Conservation (phyloP, 2,113 vertebrate genomes). For the Noctilio leporinus region DNA sequence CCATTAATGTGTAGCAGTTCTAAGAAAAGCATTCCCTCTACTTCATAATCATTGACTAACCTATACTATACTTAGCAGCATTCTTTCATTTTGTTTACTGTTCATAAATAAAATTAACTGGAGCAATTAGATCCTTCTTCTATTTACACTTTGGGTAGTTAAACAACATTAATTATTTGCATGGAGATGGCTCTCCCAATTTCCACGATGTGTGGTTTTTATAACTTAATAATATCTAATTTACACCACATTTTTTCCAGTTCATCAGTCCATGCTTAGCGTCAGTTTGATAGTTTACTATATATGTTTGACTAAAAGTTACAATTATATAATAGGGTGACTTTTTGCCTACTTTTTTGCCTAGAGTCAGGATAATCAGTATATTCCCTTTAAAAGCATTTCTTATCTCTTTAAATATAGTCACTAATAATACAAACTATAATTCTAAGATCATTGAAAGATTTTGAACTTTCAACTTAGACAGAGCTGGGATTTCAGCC, state of each 20-base stretch:
- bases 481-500: not conserved
- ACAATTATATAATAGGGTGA: not conserved
- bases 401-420: not conserved
- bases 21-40: not conserved
- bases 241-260: not conserved
- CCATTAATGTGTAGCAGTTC: not conserved
- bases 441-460: not conserved
- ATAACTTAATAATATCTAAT: constrained; percentile 18
- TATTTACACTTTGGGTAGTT: not conserved
- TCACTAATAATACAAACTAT: not conserved
- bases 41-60: not conserved
- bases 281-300: not conserved
- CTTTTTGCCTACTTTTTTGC: not conserved
- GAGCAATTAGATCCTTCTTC: constrained; percentile 30
- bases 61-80: not conserved
- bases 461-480: not conserved
- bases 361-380: not conserved
- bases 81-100: constrained; percentile 35
- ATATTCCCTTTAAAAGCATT: not conserved
- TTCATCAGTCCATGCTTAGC: not conserved
- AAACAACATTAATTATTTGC: constrained; percentile 51
- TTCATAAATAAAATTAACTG: constrained; percentile 24
- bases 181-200: constrained; percentile 11
- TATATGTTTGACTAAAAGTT: not conserved
- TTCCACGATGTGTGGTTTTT: not conserved